Evolutionary conservation across 2,113 vertebrate species (phyloP).

Genomic region (Strix uralensis): DNA sequence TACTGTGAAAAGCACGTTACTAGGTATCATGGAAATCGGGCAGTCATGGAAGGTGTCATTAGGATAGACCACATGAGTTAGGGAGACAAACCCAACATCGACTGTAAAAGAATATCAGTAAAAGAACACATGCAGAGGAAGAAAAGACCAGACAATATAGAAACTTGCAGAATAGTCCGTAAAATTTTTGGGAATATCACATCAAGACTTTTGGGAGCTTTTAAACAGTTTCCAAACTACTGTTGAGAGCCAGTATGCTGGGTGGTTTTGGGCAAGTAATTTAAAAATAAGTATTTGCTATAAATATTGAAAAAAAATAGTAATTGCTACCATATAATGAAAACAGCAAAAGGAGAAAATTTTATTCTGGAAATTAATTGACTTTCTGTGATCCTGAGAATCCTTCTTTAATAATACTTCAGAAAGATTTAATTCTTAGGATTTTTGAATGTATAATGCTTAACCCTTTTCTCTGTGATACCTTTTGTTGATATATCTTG

Average conservation of each 20-base stretch:
- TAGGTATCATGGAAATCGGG: background rate
- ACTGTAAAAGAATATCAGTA: background rate
- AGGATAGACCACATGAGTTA: background rate
- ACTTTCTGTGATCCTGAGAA: background rate
- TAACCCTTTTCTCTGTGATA: background rate
- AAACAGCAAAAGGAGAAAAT: background rate
- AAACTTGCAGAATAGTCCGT: background rate
- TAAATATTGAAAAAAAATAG: background rate
- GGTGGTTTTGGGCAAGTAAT: background rate
- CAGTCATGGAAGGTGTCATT: background rate
- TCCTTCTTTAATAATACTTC: background rate
- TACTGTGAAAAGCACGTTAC: background rate
- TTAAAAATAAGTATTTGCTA: background rate
- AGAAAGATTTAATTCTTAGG: background rate
- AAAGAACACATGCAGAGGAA: accelerated
- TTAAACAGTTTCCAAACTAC: background rate
- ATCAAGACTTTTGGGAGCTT: background rate
- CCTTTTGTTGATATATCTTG: background rate
- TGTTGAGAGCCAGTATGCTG: background rate
- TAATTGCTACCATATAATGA: background rate
- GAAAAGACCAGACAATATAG: background rate
- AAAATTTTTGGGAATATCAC: background rate
- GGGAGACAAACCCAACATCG: background rate
- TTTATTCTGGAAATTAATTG: background rate
- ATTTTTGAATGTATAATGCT: background rate